phyloP scores from a whole-genome alignment of 2,888 invertebrate genomes.

The Dichetophora obliterata region DNA sequence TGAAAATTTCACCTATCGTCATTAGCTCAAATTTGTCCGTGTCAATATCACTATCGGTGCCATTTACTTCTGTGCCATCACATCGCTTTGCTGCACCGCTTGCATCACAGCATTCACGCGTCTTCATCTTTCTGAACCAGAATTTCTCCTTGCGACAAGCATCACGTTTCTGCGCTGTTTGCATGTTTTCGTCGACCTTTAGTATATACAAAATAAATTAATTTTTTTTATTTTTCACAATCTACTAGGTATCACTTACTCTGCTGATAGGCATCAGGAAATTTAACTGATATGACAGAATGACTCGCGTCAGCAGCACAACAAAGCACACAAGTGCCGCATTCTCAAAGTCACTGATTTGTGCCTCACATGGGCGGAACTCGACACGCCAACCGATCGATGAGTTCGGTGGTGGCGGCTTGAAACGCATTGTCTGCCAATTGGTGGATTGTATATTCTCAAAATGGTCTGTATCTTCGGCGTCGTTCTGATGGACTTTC shows the following conservation, averaged over 20 bases:
- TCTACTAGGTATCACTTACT: slow-evolving; percentile 70
- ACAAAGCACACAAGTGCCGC: slow-evolving; percentile 98
- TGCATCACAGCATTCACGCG: slow-evolving; percentile 47
- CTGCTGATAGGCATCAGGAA: slow-evolving; percentile 98
- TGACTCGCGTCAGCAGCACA: slow-evolving; percentile 95
- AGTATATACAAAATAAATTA: background rate
- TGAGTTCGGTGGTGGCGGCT: slow-evolving; percentile 96
- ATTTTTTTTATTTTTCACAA: background rate
- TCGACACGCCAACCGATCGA: slow-evolving; percentile 99
- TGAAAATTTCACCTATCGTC: slow-evolving; percentile 97
- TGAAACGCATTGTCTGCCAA: slow-evolving; percentile 99
- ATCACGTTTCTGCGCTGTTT: slow-evolving; percentile 90
- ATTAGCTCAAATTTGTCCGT: slow-evolving; percentile 77
- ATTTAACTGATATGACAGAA: slow-evolving; percentile 95
- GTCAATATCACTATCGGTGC: slow-evolving; percentile 28
- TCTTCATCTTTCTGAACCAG: slow-evolving; percentile 88
- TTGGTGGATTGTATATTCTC: slow-evolving; percentile 99
- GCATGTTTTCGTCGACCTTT: slow-evolving; percentile 96
- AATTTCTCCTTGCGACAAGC: slow-evolving; percentile 88
- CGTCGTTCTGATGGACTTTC: slow-evolving; percentile 93
- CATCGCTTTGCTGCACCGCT: slow-evolving; percentile 30
- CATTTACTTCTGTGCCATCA: slow-evolving; percentile 47
- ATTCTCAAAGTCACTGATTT: slow-evolving; percentile 99
- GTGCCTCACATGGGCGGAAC: slow-evolving; percentile 98
- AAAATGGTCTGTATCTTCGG: slow-evolving; percentile 96